Base-by-base conservation (phyloP, 2,113 vertebrate genomes). In the Zapus hudsonius region DNA sequence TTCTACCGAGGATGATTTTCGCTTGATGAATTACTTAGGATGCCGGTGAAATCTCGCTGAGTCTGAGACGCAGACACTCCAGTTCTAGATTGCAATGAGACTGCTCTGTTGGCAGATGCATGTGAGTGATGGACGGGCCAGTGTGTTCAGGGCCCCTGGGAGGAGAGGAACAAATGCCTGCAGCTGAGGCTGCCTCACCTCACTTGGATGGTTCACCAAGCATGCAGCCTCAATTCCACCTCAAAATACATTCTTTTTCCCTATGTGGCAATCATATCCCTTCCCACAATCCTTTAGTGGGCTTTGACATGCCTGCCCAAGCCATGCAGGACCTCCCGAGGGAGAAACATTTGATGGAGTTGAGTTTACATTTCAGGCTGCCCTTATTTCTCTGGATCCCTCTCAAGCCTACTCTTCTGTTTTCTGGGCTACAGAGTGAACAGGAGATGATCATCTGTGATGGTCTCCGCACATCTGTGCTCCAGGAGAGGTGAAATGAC, bases 11-110 rank as follows among this genome's bases (percentile, higher is more conserved):
- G n/a, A 20, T 90, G 84, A n/a, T 79, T 93, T 89, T 75, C 63
- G 82, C 76, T 63, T 94, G 94, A 96, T 88, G 85, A 83, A 93
- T 97, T 81, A 79, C 84, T 36, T 33, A 59, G 69, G 64, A 82
- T 31, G 52, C 40, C 42, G 57, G 59, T 40, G 69, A 52, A 72
- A 69, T 90, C 88, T 91, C 22, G 0, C 42, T 57, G 38, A 78
- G 84, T n/a, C 63, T 29, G 29, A 92, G 52, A 80, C 38, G 63
- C 19, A 75, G 31, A 40, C 31, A 17, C 33, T 61, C 66, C 76
- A 23, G 23, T 23, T 83, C 38, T 69, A 74, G 69, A 82, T 40
- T 29, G 67, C 3, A 13, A 36, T 76, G 61, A 0, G 13, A 36
- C 6, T 10, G 38, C 63, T 59, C 69, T 80, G 40, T 3, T 36